Base-by-base conservation (phyloP, 2,888 invertebrate genomes). In the Zygogramma bicolorata region DNA sequence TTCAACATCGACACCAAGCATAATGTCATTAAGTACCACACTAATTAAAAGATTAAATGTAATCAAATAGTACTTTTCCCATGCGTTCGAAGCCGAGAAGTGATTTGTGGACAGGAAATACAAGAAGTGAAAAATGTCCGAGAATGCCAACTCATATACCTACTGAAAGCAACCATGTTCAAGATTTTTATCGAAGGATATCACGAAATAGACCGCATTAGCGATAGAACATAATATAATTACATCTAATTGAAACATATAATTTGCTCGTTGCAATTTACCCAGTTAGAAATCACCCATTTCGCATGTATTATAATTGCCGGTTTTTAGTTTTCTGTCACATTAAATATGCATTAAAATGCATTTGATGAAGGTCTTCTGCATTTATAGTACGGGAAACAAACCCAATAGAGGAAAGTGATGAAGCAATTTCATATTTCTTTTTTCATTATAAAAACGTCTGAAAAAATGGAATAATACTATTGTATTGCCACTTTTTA, bases 311-410 rank as follows among this genome's bases (percentile, higher is more conserved):
- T 65, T 46, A 18, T 68, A 72, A 68, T 68, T 68, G 60, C 68
- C 15, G 53, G 31, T 72, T 72, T 68, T 72, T 68, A 65, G 68
- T 68, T 72, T 72, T 72, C 68, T 72, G 72, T 68, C 72, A 72
- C 57, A 72, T 72, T 68, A 68, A 57, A 72, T 72, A 68, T 68
- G 61, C 68, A 72, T 72, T 72, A 72, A 68, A 65, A 72, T 72
- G 63, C 57, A 68, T 72, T 65, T 65, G 38, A 29, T 20, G 49
- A 68, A 63, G 61, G 60, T 68, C 68, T 72, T 61, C 31, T 63
- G 25, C 53, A 31, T 22, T 29, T 68, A 34, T 60, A n/a, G 27
- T 25, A 53, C 8, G 27, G 27, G 13, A 18, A n/a, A n/a, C n/a
- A n/a, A n/a, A n/a, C n/a, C n/a, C n/a, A n/a, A n/a, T n/a, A n/a